Base-by-base conservation (phyloP, 2,797 vertebrate species). In the Urophycis tenuis region DNA sequence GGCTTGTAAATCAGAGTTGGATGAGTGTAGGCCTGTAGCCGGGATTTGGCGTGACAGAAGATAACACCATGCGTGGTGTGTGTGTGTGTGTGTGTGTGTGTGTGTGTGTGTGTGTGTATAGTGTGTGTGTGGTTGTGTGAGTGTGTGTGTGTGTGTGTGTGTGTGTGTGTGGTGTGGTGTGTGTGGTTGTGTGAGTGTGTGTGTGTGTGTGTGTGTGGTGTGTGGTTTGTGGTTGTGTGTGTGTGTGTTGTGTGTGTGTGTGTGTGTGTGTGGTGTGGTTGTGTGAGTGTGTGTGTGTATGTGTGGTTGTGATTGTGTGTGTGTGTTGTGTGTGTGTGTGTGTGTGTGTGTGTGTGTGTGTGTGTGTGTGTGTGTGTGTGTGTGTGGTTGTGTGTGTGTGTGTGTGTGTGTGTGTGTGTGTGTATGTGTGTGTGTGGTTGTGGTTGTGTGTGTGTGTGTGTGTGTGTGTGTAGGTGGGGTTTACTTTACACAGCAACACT, bases 221-320 rank as follows among this genome's bases (percentile, higher is more conserved):
- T 74, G 72, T n/a, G 72, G 31, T 71, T 71, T 31, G 74, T 34
- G 31, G 8, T 6, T 5, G 39, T 12, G 39, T 41, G 39, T 41
- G 39, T 41, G 39, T 41, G 53, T 64, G 8, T 17, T 22, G 49
- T 34, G 53, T 67, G 49, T 75, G 74, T 67, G 30, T 69, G 74
- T 64, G 74, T 75, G 60, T 70, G 53, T 36, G 60, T 69, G 33
- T 70, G n/a, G 36, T 74, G 72, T n/a, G 72, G 31, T 71, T 71
- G 17, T 6, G 53, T 25, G 22, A n/a, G 53, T 25, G n/a, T 60
- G 41, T 45, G 41, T 15, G 49, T 22, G 49, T 22, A 22, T n/a
- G 19, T 53, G 49, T 53, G 49, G n/a, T n/a, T n/a, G n/a, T n/a
- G n/a, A n/a, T n/a, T 7, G 39, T 12, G 10, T 41, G 39, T 41